These are phyloP conservation scores for Sciurus carolinensis DNA, from an alignment of 2,797 vertebrate species.

Conservation along the genomic window DNA sequence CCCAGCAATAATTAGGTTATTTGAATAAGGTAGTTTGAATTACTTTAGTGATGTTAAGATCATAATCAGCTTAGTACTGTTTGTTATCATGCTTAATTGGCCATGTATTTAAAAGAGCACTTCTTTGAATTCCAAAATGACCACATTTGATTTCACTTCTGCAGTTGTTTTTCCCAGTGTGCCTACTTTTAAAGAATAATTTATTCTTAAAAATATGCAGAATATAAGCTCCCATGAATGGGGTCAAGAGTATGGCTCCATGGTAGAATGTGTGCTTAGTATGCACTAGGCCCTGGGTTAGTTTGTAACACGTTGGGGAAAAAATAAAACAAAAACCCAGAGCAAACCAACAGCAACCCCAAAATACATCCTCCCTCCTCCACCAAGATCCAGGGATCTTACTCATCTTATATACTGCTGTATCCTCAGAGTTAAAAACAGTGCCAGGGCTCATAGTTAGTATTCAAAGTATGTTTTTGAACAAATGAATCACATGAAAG, in stretches of 20 bases:
- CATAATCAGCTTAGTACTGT: neutral
- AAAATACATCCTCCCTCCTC: no score
- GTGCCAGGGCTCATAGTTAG: neutral
- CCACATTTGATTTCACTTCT: neutral
- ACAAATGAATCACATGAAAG: conserved; percentile 1
- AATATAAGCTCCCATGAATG: neutral
- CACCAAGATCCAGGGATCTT: neutral
- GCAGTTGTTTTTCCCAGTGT: neutral
- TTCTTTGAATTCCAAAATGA: conserved; percentile 62
- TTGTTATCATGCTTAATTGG: neutral
- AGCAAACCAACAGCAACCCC: no score
- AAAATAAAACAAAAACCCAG: neutral
- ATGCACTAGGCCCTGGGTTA: neutral
- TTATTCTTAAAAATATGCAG: neutral
- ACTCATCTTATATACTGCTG: neutral
- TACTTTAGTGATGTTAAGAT: neutral
- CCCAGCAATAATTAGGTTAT: neutral
- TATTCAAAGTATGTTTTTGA: neutral
- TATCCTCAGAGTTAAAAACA: neutral
- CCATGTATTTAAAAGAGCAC: neutral
- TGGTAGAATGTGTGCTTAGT: neutral
- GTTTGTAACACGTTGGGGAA: neutral
- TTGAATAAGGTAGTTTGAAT: neutral
- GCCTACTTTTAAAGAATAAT: conserved; percentile 10
- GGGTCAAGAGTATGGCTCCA: neutral